Conservation (phyloP, 2,888 invertebrate species). For the Eulithis testata region DNA sequence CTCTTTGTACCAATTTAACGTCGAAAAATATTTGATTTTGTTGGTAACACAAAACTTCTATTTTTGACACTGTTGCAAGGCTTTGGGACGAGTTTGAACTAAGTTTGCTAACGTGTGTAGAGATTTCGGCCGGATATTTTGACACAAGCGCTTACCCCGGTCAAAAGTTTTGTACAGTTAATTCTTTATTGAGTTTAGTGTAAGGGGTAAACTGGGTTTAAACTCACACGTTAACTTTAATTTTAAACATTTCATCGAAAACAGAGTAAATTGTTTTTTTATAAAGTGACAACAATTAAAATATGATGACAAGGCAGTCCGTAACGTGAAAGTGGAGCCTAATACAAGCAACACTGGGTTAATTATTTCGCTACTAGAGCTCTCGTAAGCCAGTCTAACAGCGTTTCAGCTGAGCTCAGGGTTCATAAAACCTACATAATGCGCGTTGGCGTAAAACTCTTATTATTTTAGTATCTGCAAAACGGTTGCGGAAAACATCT, state of each 20-base stretch:
- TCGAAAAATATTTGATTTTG: constrained; percentile 29
- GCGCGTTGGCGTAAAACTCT: constrained; percentile 81
- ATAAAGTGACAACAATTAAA: constrained; percentile 5
- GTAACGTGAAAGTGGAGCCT: constrained; percentile 64
- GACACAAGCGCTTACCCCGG: constrained; percentile 61
- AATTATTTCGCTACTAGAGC: constrained; percentile 82
- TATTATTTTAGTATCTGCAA: constrained; percentile 84
- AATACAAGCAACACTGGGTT: constrained; percentile 76
- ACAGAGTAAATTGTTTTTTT: background rate
- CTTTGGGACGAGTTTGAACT: constrained; percentile 56
- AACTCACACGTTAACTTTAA: background rate
- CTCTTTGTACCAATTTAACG: constrained; percentile 29
- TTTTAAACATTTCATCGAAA: constrained; percentile 3
- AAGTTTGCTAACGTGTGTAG: constrained; percentile 70
- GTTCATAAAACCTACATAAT: constrained; percentile 81
- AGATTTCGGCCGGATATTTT: constrained; percentile 68
- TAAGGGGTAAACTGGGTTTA: background rate
- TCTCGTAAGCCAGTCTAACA: constrained; percentile 80
- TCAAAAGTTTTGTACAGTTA: constrained; percentile 53
- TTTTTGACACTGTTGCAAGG: constrained; percentile 43
- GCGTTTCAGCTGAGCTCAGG: constrained; percentile 75
- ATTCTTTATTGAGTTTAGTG: constrained; percentile 30
- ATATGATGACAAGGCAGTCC: constrained; percentile 53
- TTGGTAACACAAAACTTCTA: constrained; percentile 48
- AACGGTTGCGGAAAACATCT: constrained; percentile 79